These are phyloP conservation scores for Drosophila koepferae DNA, from an alignment of 2,888 invertebrate species.

Conservation along the genomic window DNA sequence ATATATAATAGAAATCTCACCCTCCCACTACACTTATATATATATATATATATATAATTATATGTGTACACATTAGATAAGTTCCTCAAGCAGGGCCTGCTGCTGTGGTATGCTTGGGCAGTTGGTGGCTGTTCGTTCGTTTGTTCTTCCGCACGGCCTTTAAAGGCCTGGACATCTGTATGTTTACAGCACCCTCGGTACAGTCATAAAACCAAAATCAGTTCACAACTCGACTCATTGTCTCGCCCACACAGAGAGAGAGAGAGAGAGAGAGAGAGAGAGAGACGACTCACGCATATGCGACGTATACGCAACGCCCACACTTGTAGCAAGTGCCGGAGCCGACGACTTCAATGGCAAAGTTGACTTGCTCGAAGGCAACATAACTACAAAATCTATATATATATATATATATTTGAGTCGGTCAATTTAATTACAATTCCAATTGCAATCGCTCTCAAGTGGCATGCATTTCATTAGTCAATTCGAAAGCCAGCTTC, in stretches of 20 bases:
- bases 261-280: no score
- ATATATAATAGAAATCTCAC: background rate
- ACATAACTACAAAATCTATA: slow-evolving; percentile 10
- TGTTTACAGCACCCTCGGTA: slow-evolving; percentile 15
- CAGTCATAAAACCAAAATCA: slow-evolving; percentile 17
- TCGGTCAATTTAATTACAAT: slow-evolving; percentile 51
- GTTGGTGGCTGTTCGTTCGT: slow-evolving; percentile 8
- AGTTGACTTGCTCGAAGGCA: slow-evolving; percentile 33
- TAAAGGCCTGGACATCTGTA: slow-evolving; percentile 40
- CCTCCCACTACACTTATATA: background rate
- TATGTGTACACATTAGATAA: slow-evolving; percentile 17
- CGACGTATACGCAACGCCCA: slow-evolving; percentile 62
- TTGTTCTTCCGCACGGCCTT: slow-evolving; percentile 57
- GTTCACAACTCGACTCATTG: slow-evolving; percentile 17
- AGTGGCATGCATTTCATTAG: slow-evolving; percentile 54
- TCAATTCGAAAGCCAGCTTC: slow-evolving; percentile 39
- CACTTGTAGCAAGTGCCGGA: slow-evolving; percentile 18
- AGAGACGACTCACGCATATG: slow-evolving; percentile 14
- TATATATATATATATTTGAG: background rate
- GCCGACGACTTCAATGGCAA: slow-evolving; percentile 47
- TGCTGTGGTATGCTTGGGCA: slow-evolving; percentile 34
- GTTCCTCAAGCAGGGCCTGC: slow-evolving; percentile 65
- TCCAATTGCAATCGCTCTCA: slow-evolving; percentile 31
- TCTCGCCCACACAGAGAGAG: slow-evolving; percentile 31
- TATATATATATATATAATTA: slow-evolving; percentile 6